Evolutionary conservation across 2,113 vertebrate species (phyloP), one percentile per base, ranked within the genome.

Genomic region (Trogon surrucura): DNA sequence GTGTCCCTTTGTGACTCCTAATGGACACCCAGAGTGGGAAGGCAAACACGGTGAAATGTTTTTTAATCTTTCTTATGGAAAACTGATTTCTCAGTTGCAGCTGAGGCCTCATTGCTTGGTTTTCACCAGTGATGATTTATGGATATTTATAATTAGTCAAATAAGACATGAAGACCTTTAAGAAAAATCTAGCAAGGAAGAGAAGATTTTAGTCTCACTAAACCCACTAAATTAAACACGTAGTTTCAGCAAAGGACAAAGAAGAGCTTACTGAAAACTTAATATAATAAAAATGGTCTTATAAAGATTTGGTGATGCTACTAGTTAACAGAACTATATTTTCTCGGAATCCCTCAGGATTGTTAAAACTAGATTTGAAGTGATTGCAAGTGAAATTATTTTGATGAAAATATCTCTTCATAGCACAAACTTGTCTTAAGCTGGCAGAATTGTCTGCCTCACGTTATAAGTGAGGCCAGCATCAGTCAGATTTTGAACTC

Each of bases 111-210:
- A 23, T 72, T 5, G 1, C 38, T 65, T 97, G 82, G 34, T 64
- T 89, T 48, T 94, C 26, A 79, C 38, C 72, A 4, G 8, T 51
- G 47, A 80, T 85, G 88, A 89, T 96, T 95, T 96, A 86, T 67
- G 72, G 91, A 89, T 93, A 95, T 86, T 80, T 95, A 50, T 85
- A 96, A 93, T 90, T 93, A 84, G 32, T 73, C 67, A 95, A 85
- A 95, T 80, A 95, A 80, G 38, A 85, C 65, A 88, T 87, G 72
- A 95, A 88, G 84, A 91, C 64, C 75, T 96, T 93, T 71, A 27
- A 80, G 88, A 58, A 70, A 70, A 91, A 38, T n/a, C 51, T 66
- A 91, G 36, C 44, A 80, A 85, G 64, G 69, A 89, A 96, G n/a
- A 47, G 77, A 88, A 89, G 16, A n/a, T 77, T 80, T 95, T 83